Percentiles rank a stretch among this genome's conserved stretches.
phyloP scores from a whole-genome alignment of 2,113 vertebrate species.

The Boleophthalmus pectinirostris region DNA sequence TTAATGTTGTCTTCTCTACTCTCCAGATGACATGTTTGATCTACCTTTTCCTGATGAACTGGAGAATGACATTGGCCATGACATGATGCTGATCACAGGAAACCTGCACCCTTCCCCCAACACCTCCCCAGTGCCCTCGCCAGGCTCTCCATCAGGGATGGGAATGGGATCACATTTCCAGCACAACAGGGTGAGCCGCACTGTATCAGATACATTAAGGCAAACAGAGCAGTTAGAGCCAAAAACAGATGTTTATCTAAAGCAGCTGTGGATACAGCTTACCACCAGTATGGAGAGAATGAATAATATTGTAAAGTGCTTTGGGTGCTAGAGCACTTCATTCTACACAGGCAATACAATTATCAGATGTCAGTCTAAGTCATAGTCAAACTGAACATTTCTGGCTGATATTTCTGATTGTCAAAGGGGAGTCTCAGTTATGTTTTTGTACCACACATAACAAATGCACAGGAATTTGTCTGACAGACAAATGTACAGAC shows the following conservation, averaged over 20 bases:
- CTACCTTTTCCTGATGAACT: conserved; percentile 96
- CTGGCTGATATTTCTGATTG: background rate
- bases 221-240: background rate
- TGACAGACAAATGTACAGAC: background rate
- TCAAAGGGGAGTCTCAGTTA: background rate
- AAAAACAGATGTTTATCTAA: background rate
- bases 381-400: background rate
- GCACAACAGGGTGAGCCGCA: conserved; percentile 86
- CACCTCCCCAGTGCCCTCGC: conserved; percentile 91
- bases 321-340: background rate
- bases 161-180: conserved; percentile 92
- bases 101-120: conserved; percentile 95
- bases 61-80: conserved; percentile 93
- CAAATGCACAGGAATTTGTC: conserved; percentile 38
- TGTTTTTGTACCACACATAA: conserved; percentile 21
- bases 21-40: conserved; percentile 93
- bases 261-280: background rate
- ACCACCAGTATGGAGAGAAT: no score
- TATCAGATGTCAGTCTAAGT: background rate
- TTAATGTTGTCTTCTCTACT: background rate
- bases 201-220: conserved; percentile 2
- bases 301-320: background rate
- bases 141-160: conserved; percentile 91
- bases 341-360: background rate
- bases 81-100: conserved; percentile 92